Evolutionary conservation across 2,888 invertebrate genomes (phyloP).

Genomic region (Gari tellinella): DNA sequence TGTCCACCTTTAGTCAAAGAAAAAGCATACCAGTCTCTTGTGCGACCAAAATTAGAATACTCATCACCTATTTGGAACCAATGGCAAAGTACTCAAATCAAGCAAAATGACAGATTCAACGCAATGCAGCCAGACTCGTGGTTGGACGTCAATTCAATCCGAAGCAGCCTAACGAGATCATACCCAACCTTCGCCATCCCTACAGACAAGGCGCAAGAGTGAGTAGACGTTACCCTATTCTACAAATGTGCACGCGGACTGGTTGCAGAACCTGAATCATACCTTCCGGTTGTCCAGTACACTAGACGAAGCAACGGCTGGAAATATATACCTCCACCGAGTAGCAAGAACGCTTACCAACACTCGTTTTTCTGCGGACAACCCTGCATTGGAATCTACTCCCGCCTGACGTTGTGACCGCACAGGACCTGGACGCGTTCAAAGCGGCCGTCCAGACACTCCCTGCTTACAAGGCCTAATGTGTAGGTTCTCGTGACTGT

Average conservation of each 20-base stretch:
- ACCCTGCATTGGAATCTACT: too few species aligned
- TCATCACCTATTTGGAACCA: not conserved
- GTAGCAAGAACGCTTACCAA: not conserved
- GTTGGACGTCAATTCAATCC: not conserved
- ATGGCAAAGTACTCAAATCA: not conserved
- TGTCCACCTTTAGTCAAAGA: constrained; percentile 3
- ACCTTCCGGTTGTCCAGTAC: not conserved
- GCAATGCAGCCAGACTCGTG: not conserved
- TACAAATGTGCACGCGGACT: constrained; percentile 1
- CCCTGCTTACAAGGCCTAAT: too few species aligned
- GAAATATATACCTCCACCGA: too few species aligned
- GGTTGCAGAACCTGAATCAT: not conserved
- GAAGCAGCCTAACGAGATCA: not conserved
- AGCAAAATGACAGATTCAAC: constrained; percentile 7
- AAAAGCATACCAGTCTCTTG: constrained; percentile 1
- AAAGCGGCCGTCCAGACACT: not conserved
- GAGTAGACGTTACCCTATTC: not conserved
- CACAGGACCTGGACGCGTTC: not conserved
- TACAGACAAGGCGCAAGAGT: not conserved
- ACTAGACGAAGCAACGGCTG: too few species aligned
- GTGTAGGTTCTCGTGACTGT: too few species aligned
- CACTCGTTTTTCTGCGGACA: constrained; percentile 3
- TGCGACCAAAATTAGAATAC: not conserved
- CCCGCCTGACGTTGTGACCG: not conserved
- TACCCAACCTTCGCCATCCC: not conserved